These are phyloP conservation scores for Pelobates cultripes DNA, from an alignment of 2,797 vertebrate genomes.

Conservation along the genomic window DNA sequence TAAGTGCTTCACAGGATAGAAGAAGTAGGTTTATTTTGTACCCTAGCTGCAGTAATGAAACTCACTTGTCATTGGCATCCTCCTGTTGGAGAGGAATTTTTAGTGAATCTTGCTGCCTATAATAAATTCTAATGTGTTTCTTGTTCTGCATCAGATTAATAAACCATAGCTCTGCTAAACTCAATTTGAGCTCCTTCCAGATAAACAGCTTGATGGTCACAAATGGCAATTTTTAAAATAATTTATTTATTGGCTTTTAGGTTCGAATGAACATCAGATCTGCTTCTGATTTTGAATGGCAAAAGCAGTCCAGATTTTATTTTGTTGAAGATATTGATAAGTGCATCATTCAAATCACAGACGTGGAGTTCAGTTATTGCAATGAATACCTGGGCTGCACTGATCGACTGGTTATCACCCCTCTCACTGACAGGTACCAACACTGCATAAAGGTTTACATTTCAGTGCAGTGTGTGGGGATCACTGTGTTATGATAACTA, in stretches of 20 bases:
- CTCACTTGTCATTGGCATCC: no score
- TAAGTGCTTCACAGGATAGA: no score
- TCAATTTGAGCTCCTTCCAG: background rate
- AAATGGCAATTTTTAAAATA: background rate
- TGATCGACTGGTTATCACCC: conserved; percentile 85
- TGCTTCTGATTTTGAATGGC: conserved; percentile 82
- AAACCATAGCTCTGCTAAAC: no score
- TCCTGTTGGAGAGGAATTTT: no score
- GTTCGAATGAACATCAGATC: conserved; percentile 78
- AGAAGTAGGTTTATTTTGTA: no score
- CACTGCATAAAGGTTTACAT: no score
- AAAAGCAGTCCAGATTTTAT: conserved; percentile 85
- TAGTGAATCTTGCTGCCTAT: no score
- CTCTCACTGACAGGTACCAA: conserved; percentile 80
- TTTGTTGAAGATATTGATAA: conserved; percentile 80
- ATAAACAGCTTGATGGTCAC: background rate
- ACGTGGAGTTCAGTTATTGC: conserved; percentile 84
- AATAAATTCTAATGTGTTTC: no score
- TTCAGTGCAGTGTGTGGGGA: no score
- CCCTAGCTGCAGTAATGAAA: no score
- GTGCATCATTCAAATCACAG: conserved; percentile 82
- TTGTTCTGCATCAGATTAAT: no score
- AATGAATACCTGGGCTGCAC: conserved; percentile 87
- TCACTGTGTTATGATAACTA: no score
- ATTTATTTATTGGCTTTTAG: conserved; percentile 59